A percentile compares a stretch with the other conserved stretches of the same genome.
Evolutionary conservation across 1,140 invertebrate species (phyloP).

Genomic region (Drosophila tropicalis): DNA sequence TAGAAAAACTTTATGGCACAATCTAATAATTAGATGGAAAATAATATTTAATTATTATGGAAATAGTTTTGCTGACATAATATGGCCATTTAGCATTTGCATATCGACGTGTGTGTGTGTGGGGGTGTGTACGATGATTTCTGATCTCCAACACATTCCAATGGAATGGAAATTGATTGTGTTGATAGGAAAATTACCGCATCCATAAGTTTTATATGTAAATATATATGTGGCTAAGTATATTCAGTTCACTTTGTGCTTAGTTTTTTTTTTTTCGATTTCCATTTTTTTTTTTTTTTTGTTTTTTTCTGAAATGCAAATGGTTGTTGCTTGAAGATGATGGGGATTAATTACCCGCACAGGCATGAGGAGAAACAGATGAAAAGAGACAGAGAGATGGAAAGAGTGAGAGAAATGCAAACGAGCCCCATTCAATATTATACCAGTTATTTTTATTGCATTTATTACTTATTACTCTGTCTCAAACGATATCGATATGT

Average conservation of each 20-base stretch:
- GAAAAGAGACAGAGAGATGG: not conserved
- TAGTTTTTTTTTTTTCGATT: slow-evolving; percentile 17
- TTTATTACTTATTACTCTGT: slow-evolving; percentile 35
- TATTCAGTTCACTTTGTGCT: slow-evolving; percentile 1
- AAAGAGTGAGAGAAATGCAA: slow-evolving; percentile 21
- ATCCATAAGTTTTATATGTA: slow-evolving; percentile 16
- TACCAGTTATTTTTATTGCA: slow-evolving; percentile 72
- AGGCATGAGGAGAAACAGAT: not conserved
- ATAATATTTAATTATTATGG: slow-evolving; percentile 1
- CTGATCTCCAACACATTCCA: not conserved
- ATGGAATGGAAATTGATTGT: slow-evolving; percentile 45
- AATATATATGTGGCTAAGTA: not conserved
- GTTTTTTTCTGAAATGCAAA: slow-evolving; percentile 53
- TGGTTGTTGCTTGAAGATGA: slow-evolving; percentile 25
- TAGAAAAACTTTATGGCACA: not conserved
- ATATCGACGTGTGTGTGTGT: not conserved
- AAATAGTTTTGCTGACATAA: not conserved
- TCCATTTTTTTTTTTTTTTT: slow-evolving; percentile 35
- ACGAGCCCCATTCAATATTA: slow-evolving; percentile 49
- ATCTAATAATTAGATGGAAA: slow-evolving; percentile 9
- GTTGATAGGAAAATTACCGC: slow-evolving; percentile 63
- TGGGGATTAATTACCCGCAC: slow-evolving; percentile 63
- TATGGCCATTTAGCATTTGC: slow-evolving; percentile 7
- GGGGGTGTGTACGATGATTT: not conserved
- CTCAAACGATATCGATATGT: slow-evolving; percentile 19